phyloP scores from a whole-genome alignment of 2,797 vertebrate species.

The Sebastolobus altivelis region DNA sequence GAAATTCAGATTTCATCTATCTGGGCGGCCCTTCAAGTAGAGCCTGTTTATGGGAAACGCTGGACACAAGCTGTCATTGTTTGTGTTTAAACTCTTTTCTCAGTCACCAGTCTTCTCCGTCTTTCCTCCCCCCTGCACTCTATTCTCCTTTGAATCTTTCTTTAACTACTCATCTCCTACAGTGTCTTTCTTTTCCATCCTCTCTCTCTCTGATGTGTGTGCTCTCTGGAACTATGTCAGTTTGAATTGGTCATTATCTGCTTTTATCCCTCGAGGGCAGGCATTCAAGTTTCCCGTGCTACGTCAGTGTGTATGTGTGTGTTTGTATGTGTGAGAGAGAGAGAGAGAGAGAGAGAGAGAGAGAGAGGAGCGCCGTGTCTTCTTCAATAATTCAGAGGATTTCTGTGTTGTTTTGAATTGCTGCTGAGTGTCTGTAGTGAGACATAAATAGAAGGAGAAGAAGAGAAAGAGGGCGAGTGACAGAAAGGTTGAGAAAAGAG shows the following conservation, averaged over 20 bases:
- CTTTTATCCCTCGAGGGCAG: conserved; percentile 40
- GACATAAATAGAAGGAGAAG: background rate
- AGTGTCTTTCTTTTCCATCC: background rate
- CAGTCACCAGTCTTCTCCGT: background rate
- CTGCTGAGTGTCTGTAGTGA: conserved; percentile 16
- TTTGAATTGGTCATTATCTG: conserved; percentile 58
- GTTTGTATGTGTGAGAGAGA: background rate
- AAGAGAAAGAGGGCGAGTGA: conserved; percentile 7
- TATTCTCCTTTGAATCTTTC: background rate
- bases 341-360: background rate
- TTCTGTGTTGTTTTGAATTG: conserved; percentile 30
- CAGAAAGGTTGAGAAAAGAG: background rate
- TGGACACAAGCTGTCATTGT: background rate
- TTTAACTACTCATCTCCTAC: background rate
- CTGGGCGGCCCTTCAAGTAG: background rate
- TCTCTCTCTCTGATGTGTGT: conserved; percentile 12
- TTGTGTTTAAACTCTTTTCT: background rate
- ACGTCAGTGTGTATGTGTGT: conserved; percentile 3
- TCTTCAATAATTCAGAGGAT: conserved; percentile 49
- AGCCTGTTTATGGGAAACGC: background rate
- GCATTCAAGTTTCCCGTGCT: conserved; percentile 32
- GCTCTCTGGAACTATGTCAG: conserved; percentile 37
- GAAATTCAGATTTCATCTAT: background rate
- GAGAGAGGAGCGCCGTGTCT: conserved; percentile 3
- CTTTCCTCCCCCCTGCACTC: background rate